Base-by-base conservation (phyloP, 2,797 vertebrate genomes). In the Trachops cirrhosus region DNA sequence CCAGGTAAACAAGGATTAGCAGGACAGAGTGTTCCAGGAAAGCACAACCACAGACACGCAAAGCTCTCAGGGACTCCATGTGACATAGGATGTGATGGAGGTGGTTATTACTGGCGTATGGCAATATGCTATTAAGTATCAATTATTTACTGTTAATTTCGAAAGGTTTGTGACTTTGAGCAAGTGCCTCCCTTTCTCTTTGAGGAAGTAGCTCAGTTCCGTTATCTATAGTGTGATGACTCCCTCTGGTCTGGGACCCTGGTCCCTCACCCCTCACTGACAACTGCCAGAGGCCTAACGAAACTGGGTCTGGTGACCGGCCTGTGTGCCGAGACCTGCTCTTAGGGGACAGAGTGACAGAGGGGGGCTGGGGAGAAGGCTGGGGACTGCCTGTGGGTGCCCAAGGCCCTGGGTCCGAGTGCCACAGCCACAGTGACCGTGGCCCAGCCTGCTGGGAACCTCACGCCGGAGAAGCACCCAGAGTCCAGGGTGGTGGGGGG, bases 41-140 rank as follows among this genome's bases (percentile, higher is more conserved):
- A 37, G 46, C 83, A n/a, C n/a, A 48, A 4, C 37, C 19, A 18
- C 6, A 2, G 0, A 26, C 4, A 0, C 15, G 0, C 19, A 79
- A 18, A 87, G 82, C 15, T 34, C 46, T 64, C 73, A 34, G 52
- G 5, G 37, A 5, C 29, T 24, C 1, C 3, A n/a, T 12, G 19
- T 39, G 37, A 77, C 41, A 21, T 6, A 15, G 32, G 41, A 19
- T 0, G 14, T 10, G n/a, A 12, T 32, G 6, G 9, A 22, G 59
- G 39, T 7, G 9, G 22, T 19, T 15, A 6, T 9, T 32, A 41
- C 67, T 37, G 41, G 39, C n/a, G 1, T 37, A 14, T 9, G 11
- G 37, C n/a, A 52, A 41, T 22, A 9, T n/a, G 62, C 57, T 44
- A 18, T 54, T 64, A 82, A 26, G 67, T 26, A 34, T 29, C 0